Evolutionary conservation across 2,113 vertebrate species (phyloP), one percentile per base, ranked within the genome.

Genomic region (Oncorhynchus nerka): DNA sequence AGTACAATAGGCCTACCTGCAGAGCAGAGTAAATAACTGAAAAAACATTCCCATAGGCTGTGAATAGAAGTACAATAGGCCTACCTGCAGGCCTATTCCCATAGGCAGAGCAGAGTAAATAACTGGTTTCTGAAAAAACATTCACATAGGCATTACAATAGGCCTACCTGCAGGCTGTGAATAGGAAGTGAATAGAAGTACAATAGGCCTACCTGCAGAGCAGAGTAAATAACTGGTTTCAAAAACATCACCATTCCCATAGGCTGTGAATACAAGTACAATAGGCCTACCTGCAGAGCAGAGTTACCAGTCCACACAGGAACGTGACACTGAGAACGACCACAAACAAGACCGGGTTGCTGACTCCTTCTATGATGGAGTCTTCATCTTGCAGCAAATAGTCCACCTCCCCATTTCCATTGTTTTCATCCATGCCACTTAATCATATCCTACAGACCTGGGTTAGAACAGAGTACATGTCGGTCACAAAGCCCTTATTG

Each of bases 321-420:
- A 98, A 96, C 83, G 94, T 84, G 81, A 96, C 81, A 85, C 94
- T 95, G 83, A 98, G 89, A 77, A 95, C 93, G 81, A 99, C 94
- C 67, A 96, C 96, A 87, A 95, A 93, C 86, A 99, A 90, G 65
- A 99, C 97, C 82, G 96, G 95, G 92, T 99, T 95, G 92, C 97
- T 99, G 88, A 99, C 89, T 78, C 97, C 97, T 91, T 99, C 97
- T 79, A 99, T 99, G 81, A 99, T 86, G 49, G 96, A 97, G 89
- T 94, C 94, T 86, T 96, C 96, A 85, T 95, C 95, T 92, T 96
- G 90, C 84, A 94, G 93, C 64, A 92, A 75, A 89, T 94, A 84
- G 89, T 93, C 95, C 78, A 94, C 87, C 86, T 95, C 93, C 93
- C 93, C 94, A 86, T 93, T 86, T 80, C 93, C 93, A 55, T 55